Evolutionary conservation across 2,888 invertebrate species (phyloP), one percentile per base, ranked within the genome.

Genomic region (Crossocerus cetratus): DNA sequence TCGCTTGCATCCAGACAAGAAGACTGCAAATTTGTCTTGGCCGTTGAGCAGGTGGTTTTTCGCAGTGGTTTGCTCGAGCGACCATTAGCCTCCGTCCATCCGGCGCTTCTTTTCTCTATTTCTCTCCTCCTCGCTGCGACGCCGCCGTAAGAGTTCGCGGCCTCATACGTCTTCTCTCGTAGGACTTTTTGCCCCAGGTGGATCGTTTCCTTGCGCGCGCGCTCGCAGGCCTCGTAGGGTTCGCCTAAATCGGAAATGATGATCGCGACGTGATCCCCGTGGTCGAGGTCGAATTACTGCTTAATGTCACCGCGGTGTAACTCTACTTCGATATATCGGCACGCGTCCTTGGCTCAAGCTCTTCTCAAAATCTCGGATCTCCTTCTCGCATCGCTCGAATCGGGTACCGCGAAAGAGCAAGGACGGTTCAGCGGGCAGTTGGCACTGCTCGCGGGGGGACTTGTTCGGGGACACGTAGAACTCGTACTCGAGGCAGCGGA

Each of bases 401-500:
- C 60, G 68, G 5, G 81, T 81, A 0, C 76, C 80, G 0, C 58
- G 57, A 18, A 78, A 67, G 2, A 80, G 55, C n/a, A 74, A 65
- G 13, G 75, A 60, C 13, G 65, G 61, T 11, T 65, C 57, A 0
- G 13, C 18, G 44, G 70, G 63, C 4, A 69, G 65, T 4, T 57
- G 20, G 32, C 70, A 60, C 0, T 74, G 59, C 20, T 42, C 55
- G 20, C 74, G 71, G 20, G 2, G 14, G 21, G 44, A 45, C 16
- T 22, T 56, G 2, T 55, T 43, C 23, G 61, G 72, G 3, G 69
- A 59, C 14, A 65, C 23, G 67, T 83, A 83, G 2, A 60, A 62
- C n/a, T 65, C 73, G 58, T 84, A 85, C 45, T 83, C 73, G 14
- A 88, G 74, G 49, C 86, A 85, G n/a, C 72, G 81, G 21, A 87